Evolutionary conservation across 2,113 vertebrate genomes (phyloP).

Genomic region (Petromus typicus): DNA sequence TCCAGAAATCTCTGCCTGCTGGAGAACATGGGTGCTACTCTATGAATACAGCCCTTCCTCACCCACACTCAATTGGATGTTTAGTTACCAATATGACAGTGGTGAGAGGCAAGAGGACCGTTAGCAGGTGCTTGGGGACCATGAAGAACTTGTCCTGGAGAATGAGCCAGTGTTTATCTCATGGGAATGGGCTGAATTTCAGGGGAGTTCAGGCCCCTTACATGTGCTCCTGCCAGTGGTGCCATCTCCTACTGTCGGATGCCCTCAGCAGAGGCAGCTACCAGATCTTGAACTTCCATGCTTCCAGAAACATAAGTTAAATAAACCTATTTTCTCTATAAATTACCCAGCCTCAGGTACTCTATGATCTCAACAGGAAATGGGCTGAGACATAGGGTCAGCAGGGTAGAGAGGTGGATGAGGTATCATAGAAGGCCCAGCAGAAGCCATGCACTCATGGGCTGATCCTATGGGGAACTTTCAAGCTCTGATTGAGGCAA

Average conservation of each 20-base stretch:
- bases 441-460: background rate
- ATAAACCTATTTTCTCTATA: background rate
- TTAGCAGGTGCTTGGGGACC: background rate
- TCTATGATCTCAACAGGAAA: background rate
- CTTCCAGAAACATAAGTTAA: background rate
- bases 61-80: background rate
- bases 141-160: background rate
- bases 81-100: background rate
- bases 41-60: background rate
- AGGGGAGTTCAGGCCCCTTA: background rate
- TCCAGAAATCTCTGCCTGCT: background rate
- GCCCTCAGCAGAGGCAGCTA: background rate
- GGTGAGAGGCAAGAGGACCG: background rate
- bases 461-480: background rate
- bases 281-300: background rate
- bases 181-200: background rate
- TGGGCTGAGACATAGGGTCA: background rate
- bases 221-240: no score
- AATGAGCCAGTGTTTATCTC: background rate
- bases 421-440: background rate
- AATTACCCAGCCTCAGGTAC: background rate
- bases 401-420: background rate
- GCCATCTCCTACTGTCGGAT: no score
- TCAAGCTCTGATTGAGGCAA: background rate
- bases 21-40: fast-evolving